These are phyloP conservation scores for Stenurella melanura DNA, from an alignment of 2,888 invertebrate species.

Conservation along the genomic window DNA sequence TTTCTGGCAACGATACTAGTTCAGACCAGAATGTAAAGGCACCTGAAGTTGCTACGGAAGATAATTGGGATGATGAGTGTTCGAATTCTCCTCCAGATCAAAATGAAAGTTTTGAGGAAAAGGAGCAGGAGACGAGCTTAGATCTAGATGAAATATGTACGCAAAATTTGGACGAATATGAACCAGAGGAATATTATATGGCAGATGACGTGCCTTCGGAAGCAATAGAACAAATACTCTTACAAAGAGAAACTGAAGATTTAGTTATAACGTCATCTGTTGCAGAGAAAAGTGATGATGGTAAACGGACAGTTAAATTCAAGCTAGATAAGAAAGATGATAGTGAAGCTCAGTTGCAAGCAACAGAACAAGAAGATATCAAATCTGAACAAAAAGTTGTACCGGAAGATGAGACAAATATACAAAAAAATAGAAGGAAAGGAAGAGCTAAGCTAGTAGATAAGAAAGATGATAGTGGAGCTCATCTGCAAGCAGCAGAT, in stretches of 20 bases:
- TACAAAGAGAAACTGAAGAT: slow-evolving; percentile 16
- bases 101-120: not conserved
- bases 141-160: not conserved
- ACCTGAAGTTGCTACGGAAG: slow-evolving; percentile 24
- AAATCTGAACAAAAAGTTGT: not conserved
- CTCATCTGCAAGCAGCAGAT: too few relatives aligned
- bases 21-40: not conserved
- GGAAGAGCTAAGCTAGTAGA: not conserved
- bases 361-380: not conserved
- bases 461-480: not conserved
- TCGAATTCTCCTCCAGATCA: slow-evolving; percentile 8
- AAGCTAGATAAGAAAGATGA: slow-evolving; percentile 11
- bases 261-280: slow-evolving; percentile 6
- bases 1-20: not conserved
- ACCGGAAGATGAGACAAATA: too few relatives aligned
- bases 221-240: not conserved
- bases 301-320: slow-evolving; percentile 21
- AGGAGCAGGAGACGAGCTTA: not conserved
- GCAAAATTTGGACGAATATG: slow-evolving; percentile 4
- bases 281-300: slow-evolving; percentile 1
- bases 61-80: slow-evolving; percentile 44
- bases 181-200: slow-evolving; percentile 22
- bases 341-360: not conserved
- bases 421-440: too few relatives aligned
- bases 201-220: slow-evolving; percentile 7